Percentiles rank a stretch among this genome's conserved stretches.
Conservation (phyloP, 2,113 vertebrate species). For the Paraplagusia blochii region DNA sequence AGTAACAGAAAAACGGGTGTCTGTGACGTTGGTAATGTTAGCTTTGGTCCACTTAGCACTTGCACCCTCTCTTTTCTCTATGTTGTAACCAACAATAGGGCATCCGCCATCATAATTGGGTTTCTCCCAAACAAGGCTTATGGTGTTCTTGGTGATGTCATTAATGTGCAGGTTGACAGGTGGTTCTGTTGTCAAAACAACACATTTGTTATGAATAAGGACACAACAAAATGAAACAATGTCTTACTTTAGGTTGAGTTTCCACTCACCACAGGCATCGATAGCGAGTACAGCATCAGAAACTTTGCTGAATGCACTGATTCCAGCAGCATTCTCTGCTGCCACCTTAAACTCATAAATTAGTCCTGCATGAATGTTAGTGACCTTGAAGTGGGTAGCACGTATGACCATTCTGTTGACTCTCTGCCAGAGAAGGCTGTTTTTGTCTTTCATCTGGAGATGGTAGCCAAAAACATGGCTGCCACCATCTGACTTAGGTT, state of each 20-base stretch:
- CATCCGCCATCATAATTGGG: constrained; percentile 94
- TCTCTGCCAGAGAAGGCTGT: constrained; percentile 96
- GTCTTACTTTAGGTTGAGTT: neutral
- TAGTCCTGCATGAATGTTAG: constrained; percentile 85
- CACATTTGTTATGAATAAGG: constrained; percentile 7
- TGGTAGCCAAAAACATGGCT: constrained; percentile 90
- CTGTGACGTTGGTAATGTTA: constrained; percentile 88
- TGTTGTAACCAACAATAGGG: constrained; percentile 89
- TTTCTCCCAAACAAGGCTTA: constrained; percentile 88
- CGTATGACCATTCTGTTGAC: constrained; percentile 92
- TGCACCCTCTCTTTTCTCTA: constrained; percentile 87
- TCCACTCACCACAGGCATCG: constrained; percentile 91
- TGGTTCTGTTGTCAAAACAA: constrained; percentile 78
- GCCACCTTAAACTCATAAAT: constrained; percentile 98
- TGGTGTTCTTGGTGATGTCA: constrained; percentile 91
- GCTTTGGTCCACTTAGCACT: constrained; percentile 88
- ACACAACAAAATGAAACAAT: neutral
- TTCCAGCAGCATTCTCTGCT: constrained; percentile 93
- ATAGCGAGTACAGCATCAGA: constrained; percentile 95
- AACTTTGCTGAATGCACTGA: constrained; percentile 87
- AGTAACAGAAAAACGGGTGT: constrained; percentile 86
- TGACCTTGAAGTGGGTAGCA: constrained; percentile 92
- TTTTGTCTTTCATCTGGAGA: constrained; percentile 96
- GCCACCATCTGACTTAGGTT: constrained; percentile 91
- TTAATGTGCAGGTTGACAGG: constrained; percentile 86